Evolutionary conservation across 1,140 invertebrate species (phyloP).

Genomic region (Papilio dardanus): DNA sequence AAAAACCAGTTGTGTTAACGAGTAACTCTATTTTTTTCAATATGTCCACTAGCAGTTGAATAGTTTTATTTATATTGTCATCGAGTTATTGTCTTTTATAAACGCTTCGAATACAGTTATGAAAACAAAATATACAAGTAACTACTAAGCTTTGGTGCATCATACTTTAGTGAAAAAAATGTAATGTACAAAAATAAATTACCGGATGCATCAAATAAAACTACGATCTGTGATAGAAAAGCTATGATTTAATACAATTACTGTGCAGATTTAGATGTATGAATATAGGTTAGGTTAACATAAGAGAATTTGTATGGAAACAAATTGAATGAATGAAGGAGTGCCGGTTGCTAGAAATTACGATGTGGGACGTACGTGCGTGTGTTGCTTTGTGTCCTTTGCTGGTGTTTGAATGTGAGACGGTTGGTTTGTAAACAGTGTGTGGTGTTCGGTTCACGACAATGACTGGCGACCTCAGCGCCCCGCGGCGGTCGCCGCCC

Average conservation of each 20-base stretch:
- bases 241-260: slow-evolving; percentile 8
- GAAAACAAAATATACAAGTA: neutral
- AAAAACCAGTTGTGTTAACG: neutral
- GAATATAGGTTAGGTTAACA: slow-evolving; percentile 57
- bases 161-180: neutral
- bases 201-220: neutral
- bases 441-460: slow-evolving; percentile 41
- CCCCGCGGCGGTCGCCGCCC: slow-evolving; percentile 63
- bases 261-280: slow-evolving; percentile 45
- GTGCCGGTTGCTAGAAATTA: slow-evolving; percentile 25
- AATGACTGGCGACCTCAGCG: slow-evolving; percentile 47
- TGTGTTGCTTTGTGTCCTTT: slow-evolving; percentile 64
- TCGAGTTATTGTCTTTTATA: neutral
- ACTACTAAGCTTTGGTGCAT: neutral
- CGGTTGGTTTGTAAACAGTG: slow-evolving; percentile 65
- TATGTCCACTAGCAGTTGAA: neutral
- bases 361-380: slow-evolving; percentile 60
- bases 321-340: slow-evolving; percentile 7
- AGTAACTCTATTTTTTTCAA: neutral
- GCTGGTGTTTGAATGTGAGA: slow-evolving; percentile 56
- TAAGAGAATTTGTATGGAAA: slow-evolving; percentile 37
- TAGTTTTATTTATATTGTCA: neutral
- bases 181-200: neutral
- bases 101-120: neutral
- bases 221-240: slow-evolving; percentile 3